These are phyloP conservation scores for Clarias batrachus DNA, from an alignment of 2,113 vertebrate genomes.

Conservation along the genomic window DNA sequence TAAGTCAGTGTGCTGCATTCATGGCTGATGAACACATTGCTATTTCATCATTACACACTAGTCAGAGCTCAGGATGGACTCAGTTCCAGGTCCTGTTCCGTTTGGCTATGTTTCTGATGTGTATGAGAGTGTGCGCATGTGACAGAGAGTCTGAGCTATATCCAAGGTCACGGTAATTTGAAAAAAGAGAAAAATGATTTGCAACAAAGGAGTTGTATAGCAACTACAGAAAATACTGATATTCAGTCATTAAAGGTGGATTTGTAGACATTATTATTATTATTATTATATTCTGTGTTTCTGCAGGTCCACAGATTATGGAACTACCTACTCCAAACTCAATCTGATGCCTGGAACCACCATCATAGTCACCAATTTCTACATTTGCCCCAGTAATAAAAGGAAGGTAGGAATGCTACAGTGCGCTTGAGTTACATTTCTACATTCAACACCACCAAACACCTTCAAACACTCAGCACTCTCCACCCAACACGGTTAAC, in stretches of 20 bases:
- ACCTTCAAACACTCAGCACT: neutral
- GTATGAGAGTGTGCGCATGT: neutral
- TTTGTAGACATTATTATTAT: neutral
- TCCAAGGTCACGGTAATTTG: slow-evolving; percentile 1
- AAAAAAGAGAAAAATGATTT: neutral
- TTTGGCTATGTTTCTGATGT: neutral
- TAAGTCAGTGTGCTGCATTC: neutral
- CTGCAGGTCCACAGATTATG: slow-evolving; percentile 89
- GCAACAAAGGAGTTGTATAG: neutral
- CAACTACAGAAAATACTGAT: neutral
- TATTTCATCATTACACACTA: neutral
- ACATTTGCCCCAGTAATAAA: slow-evolving; percentile 95
- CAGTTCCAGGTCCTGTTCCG: neutral
- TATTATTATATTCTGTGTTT: neutral
- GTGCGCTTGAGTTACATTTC: neutral
- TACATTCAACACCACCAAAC: neutral
- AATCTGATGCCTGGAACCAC: slow-evolving; percentile 88
- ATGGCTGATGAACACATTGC: neutral
- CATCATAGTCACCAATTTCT: slow-evolving; percentile 93
- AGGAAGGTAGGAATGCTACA: slow-evolving; percentile 82
- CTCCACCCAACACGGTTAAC: neutral
- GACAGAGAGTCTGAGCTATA: neutral
- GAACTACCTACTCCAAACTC: slow-evolving; percentile 90
- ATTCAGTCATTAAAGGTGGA: neutral
- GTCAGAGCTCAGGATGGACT: neutral